Evolutionary conservation across 2,113 vertebrate genomes (phyloP).

Genomic region (Leiothrix lutea): DNA sequence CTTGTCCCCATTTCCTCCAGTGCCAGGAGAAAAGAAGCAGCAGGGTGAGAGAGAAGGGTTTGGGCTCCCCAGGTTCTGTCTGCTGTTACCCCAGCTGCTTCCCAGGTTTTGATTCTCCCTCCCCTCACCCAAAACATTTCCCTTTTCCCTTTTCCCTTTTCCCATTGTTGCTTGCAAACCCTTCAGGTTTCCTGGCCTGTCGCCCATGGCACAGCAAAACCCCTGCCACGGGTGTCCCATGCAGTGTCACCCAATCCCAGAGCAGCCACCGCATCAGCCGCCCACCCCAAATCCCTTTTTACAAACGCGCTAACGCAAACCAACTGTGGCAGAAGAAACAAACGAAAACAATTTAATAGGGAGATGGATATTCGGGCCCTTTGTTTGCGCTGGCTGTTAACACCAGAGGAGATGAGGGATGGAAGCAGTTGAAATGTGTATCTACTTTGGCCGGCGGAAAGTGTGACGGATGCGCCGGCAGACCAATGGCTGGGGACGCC

Average conservation of each 20-base stretch:
- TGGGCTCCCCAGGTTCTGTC: not conserved
- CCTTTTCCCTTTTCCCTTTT: not conserved
- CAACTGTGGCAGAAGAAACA: not conserved
- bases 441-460: constrained; percentile 17
- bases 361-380: not conserved
- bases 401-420: constrained; percentile 1
- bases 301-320: constrained; percentile 1
- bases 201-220: not conserved
- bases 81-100: not conserved
- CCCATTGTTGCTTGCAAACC: not conserved
- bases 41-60: not conserved
- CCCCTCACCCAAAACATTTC: not conserved
- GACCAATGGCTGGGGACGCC: not conserved
- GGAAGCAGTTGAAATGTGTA: constrained; percentile 25
- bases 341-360: not conserved
- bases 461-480: constrained; percentile 14
- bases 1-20: not conserved
- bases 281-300: not conserved
- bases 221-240: accelerated
- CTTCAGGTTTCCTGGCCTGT: not conserved
- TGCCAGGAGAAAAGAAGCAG: not conserved
- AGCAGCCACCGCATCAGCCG: accelerated
- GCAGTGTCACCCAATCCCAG: not conserved
- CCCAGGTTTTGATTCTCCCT: not conserved
- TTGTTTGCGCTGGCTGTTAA: constrained; percentile 44